Evolutionary conservation across 2,888 invertebrate genomes (phyloP).

Genomic region (Tetheella fluctuosa): DNA sequence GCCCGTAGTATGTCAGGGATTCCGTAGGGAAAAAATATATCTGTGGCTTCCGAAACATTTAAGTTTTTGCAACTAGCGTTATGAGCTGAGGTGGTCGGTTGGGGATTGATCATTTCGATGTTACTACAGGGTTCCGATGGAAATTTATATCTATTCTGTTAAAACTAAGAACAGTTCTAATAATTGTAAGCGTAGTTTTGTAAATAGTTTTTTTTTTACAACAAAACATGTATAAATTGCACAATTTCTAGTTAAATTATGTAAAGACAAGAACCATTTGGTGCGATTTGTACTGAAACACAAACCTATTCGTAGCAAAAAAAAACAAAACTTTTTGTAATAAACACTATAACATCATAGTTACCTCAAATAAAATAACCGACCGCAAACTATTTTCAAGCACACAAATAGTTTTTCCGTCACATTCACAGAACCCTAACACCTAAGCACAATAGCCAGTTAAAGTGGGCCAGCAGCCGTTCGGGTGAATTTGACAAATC

Average conservation of each 20-base stretch:
- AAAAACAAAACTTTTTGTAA: too few relatives aligned
- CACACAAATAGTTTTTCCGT: background rate
- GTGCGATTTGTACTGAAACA: too few relatives aligned
- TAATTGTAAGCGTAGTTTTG: too few relatives aligned
- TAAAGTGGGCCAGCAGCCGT: conserved; percentile 30
- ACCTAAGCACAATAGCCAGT: conserved; percentile 24
- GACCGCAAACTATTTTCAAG: background rate
- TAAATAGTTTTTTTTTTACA: too few relatives aligned
- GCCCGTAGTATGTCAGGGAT: conserved; percentile 6
- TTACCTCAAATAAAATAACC: too few relatives aligned
- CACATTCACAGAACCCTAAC: conserved; percentile 26
- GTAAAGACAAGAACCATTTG: too few relatives aligned
- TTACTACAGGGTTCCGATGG: conserved; percentile 26
- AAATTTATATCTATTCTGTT: conserved; percentile 11
- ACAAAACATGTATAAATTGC: too few relatives aligned
- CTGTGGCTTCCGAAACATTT: background rate
- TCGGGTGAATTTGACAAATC: conserved; percentile 62
- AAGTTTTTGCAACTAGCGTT: conserved; percentile 1
- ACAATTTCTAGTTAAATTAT: too few relatives aligned
- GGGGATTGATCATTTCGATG: background rate
- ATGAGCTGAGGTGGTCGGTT: background rate
- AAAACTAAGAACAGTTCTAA: too few relatives aligned
- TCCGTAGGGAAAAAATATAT: conserved; percentile 5
- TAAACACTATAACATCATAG: too few relatives aligned
- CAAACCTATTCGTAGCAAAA: too few relatives aligned